Evolutionary conservation across 1,140 invertebrate genomes (phyloP), one percentile per base, ranked within the genome.

Genomic region (Lethocerus indicus): DNA sequence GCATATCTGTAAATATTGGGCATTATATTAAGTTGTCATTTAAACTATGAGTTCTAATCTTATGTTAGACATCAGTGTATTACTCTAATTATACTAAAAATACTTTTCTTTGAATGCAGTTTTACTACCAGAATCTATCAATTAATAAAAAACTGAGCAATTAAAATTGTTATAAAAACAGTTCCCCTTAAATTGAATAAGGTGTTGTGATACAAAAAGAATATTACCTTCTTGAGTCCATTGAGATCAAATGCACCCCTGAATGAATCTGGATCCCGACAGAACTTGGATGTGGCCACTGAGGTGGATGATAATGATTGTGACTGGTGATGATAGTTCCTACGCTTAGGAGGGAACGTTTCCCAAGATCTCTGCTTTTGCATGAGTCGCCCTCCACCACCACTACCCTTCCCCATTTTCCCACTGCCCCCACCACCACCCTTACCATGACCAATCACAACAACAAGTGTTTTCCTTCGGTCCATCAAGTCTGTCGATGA

Each of bases 321-420:
- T 42, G 45, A 16, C 52, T n/a, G n/a, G n/a, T n/a, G n/a, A n/a
- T n/a, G n/a, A n/a, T n/a, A n/a, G 39, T 29, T 53, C 49, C 53
- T 67, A 56, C 72, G 73, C 3, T 72, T 72, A 6, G 71, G 63
- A 0, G 75, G 75, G 55, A 78, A 78, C 1, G 75, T 77, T 59
- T 78, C 75, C 75, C 75, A 78, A 43, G 73, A 76, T 28, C 73
- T 62, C 60, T 76, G 74, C 56, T 76, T 76, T 57, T 75, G 71
- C 41, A 74, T 69, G 41, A 72, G 58, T 51, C 68, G 61, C 41
- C 60, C 54, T 50, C 67, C 64, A 54, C 64, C 64, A 41, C 57
- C 55, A n/a, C n/a, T n/a, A n/a, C n/a, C n/a, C n/a, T n/a, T n/a
- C n/a, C n/a, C n/a, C n/a, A n/a, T n/a, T n/a, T n/a, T n/a, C n/a